These are phyloP conservation scores for Ictalurus furcatus DNA, from an alignment of 2,113 vertebrate genomes.

Conservation along the genomic window DNA sequence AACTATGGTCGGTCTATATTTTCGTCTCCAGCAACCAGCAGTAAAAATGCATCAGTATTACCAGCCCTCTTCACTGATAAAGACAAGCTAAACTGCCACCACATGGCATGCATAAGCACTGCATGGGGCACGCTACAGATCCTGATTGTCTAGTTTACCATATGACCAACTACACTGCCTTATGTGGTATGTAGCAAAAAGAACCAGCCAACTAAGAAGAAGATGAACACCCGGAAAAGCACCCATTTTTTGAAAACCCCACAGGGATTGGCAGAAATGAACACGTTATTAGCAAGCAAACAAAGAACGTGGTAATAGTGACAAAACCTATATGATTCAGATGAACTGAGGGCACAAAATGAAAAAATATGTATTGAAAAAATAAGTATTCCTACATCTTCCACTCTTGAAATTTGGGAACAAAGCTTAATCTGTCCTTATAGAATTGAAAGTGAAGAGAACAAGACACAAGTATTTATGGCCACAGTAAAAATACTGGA, in stretches of 20 bases:
- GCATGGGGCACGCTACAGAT: constrained; percentile 22
- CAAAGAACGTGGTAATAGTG: neutral
- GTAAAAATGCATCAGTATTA: neutral
- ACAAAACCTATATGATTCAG: neutral
- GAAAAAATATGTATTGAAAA: neutral
- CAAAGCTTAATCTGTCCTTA: neutral
- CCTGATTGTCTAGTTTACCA: constrained; percentile 4
- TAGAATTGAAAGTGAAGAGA: neutral
- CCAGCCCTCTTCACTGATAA: neutral
- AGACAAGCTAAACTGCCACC: constrained; percentile 48
- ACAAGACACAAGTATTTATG: neutral
- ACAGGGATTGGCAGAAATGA: neutral
- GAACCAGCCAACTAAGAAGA: neutral
- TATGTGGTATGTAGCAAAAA: neutral
- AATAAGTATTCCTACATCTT: neutral
- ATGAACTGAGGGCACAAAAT: neutral
- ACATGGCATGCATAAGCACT: constrained; percentile 47
- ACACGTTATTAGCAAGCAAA: neutral
- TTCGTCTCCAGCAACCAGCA: neutral
- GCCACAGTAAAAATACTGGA: neutral
- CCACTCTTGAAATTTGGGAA: neutral
- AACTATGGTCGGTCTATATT: neutral
- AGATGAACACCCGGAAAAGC: neutral
- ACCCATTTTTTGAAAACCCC: neutral
- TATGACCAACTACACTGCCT: constrained; percentile 1